These are phyloP conservation scores for Apotomis capreana DNA, from an alignment of 2,888 invertebrate genomes.

Conservation along the genomic window DNA sequence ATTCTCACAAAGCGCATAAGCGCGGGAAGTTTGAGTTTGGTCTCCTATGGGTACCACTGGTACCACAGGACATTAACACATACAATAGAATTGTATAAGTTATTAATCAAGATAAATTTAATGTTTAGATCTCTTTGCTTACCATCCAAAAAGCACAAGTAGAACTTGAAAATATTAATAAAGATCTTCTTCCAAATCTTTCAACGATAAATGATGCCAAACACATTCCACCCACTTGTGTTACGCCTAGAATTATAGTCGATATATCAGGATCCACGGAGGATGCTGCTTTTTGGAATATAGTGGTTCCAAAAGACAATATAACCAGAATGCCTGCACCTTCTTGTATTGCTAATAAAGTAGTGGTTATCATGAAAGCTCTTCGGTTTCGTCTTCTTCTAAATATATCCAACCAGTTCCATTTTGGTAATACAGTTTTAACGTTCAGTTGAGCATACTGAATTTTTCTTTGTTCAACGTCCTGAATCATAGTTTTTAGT, in stretches of 20 bases:
- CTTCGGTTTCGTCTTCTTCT: slow-evolving; percentile 11
- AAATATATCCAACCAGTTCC: slow-evolving; percentile 3
- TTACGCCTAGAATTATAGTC: slow-evolving; percentile 17
- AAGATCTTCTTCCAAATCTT: slow-evolving; percentile 11
- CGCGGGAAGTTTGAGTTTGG: too few species aligned
- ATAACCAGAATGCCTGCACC: slow-evolving; percentile 12
- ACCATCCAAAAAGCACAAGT: slow-evolving; percentile 12
- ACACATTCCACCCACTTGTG: slow-evolving; percentile 13
- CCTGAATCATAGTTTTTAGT: slow-evolving; percentile 16
- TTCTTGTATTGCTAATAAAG: slow-evolving; percentile 18
- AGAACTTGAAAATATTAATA: slow-evolving; percentile 17
- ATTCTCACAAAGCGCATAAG: too few species aligned
- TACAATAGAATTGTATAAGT: too few species aligned
- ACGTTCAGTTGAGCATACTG: slow-evolving; percentile 1
- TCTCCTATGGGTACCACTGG: too few species aligned
- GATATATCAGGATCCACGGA: slow-evolving; percentile 24
- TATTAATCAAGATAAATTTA: too few species aligned
- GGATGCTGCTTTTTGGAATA: slow-evolving; percentile 17
- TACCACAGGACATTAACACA: too few species aligned
- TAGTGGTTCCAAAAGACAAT: slow-evolving; percentile 11
- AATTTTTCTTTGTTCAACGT: not conserved
- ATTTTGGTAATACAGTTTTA: not conserved
- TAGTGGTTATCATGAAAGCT: slow-evolving; percentile 9
- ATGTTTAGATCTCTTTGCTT: not conserved
- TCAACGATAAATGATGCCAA: slow-evolving; percentile 17